Evolutionary conservation across 2,113 vertebrate species (phyloP), one percentile per base, ranked within the genome.

Genomic region (Tragulus kanchil): DNA sequence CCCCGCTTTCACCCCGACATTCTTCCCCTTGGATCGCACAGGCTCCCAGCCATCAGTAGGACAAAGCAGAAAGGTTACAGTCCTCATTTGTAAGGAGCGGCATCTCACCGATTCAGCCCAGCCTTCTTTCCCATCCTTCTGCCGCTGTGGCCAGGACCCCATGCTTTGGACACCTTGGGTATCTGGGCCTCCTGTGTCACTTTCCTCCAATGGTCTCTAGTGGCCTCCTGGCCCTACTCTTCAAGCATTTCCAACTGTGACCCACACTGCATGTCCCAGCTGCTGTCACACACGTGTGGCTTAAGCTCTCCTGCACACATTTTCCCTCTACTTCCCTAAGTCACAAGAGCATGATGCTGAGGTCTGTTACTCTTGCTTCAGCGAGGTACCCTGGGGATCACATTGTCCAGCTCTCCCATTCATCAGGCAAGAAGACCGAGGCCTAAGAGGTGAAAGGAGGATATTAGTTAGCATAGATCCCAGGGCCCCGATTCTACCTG

Each of bases 1-100:
- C 3, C 1, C 8, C 19, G 8, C 12, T 28, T 25, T 14, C 0
- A 11, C 17, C 48, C 19, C 1, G 0, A 9, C 10, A 3, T 42
- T 23, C 6, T 3, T 56, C 11, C 1, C 6, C 50, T 52, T 11
- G 0, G 26, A 4, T 4, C 52, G 4, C 77, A 31, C 11, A 11
- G 52, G 28, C 10, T 31, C 13, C 65, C 77, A 4, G 3, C 31
- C 0, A 3, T 52, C 64, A 4, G 15, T 0, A 8, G 81, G 42
- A 31, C 42, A 10, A 25, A 31, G 15, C 0, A 1, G 56, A 7
- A 62, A 19, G 25, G 14, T 13, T 7, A 7, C 16, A 0, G 42
- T 36, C 42, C 50, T 77, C 45, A 2, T 1, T 2, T 42, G 71
- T 12, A 4, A 59, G 16, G 8, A 1, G 4, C 1, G 0, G 28